Base-by-base conservation (phyloP, 2,113 vertebrate species). In the Uria aalge region DNA sequence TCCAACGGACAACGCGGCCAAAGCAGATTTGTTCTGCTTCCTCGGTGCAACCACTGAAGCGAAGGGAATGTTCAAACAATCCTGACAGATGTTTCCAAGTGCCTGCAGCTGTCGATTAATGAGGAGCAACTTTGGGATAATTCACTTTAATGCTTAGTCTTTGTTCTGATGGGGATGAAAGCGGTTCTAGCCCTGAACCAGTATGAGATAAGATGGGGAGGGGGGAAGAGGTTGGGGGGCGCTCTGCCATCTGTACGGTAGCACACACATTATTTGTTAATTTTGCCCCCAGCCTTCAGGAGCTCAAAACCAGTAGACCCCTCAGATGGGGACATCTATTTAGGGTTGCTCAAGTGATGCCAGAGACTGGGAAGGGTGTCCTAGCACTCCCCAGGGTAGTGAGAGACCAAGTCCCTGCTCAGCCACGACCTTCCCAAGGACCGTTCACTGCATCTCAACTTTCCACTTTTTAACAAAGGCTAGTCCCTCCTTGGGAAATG, bases 61-160 rank as follows among this genome's bases (percentile, higher is more conserved):
- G 2, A 85, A 91, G 66, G 75, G 71, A 94, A 92, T 76, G 67
- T 55, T 94, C 72, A 91, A 45, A 85, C 92, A 92, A 77, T 64
- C 81, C n/a, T 48, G 87, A 95, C 93, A 97, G 98, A 98, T 97
- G 91, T 73, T 94, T 93, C 93, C 36, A 71, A 95, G 88, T 22
- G 95, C 97, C 97, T 62, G 57, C 71, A 98, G 98, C 98, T 97
- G 97, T 93, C 87, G 32, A 97, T 98, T 98, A 98, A 97, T 19
- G 94, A 98, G 95, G 36, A 91, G 80, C 60, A 73, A 78, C 92
- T 96, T 96, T 93, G 96, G 84, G 92, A 95, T 97, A 96, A 97
- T 94, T 97, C 96, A 75, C 88, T 97, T 96, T 56, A 88, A 83
- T n/a, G 80, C 94, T 94, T 56, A 92, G 62, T 81, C 92, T 93